These are phyloP conservation scores for Perizoma affinitatum DNA, from an alignment of 2,888 invertebrate genomes.

Conservation along the genomic window DNA sequence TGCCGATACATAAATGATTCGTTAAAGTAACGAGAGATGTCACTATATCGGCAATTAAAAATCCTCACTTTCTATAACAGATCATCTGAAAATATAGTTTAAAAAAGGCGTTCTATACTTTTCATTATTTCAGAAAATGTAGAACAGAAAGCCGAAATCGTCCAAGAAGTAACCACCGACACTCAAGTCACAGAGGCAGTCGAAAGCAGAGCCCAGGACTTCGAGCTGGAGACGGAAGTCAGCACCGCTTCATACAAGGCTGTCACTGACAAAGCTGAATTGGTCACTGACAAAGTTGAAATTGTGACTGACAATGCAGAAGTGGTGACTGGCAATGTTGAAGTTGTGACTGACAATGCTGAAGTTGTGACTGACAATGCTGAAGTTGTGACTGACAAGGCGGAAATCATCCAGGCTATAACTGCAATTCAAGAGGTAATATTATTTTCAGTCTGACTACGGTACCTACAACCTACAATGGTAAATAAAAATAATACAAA, in stretches of 20 bases:
- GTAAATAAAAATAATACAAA: too few relatives aligned
- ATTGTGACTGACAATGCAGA: conserved; percentile 11
- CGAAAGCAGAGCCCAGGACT: conserved; percentile 22
- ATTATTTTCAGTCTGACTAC: too few relatives aligned
- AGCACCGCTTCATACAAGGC: conserved; percentile 24
- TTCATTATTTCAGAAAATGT: conserved; percentile 35
- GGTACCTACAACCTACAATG: too few relatives aligned
- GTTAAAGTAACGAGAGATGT: too few relatives aligned
- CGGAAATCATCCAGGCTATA: conserved; percentile 16
- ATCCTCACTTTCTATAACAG: too few relatives aligned
- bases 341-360: not conserved
- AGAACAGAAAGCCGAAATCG: conserved; percentile 31
- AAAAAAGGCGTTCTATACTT: not conserved
- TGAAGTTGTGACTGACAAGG: conserved; percentile 6
- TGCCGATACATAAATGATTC: too few relatives aligned
- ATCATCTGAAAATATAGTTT: too few relatives aligned
- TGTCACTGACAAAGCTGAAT: conserved; percentile 15
- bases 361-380: conserved; percentile 13
- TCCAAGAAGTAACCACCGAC: conserved; percentile 37
- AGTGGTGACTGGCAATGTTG: too few relatives aligned
- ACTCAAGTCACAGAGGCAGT: conserved; percentile 28
- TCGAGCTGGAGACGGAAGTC: conserved; percentile 21
- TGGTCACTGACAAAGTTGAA: conserved; percentile 11
- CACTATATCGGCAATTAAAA: too few relatives aligned
- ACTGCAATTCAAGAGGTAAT: conserved; percentile 25